Base-by-base conservation (phyloP, 2,888 invertebrate species). In the Crepidodera aurea region DNA sequence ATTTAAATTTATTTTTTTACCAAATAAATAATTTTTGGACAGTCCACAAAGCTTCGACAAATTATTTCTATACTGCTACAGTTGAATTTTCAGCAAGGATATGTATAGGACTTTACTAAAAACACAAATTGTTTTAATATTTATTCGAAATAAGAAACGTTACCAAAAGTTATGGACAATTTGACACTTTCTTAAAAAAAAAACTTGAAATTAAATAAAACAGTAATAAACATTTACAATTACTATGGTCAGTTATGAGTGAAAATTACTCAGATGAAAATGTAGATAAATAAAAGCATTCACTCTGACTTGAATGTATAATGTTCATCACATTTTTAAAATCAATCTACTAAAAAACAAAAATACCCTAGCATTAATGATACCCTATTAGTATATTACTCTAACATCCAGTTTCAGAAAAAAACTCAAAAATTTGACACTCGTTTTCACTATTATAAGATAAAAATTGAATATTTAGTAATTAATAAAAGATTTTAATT, bases 171-270 rank as follows among this genome's bases (percentile, higher is more conserved):
- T 59, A 51, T 44, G 48, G 40, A 56, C 54, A 64, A 62, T 62
- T 62, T 34, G 56, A 64, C 60, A 58, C 53, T 64, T 67, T 48
- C 27, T 48, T 54, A 39, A 57, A 60, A 59, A 66, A 66, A 59
- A n/a, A 22, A 22, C 6, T 39, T 39, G 27, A 42, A 57, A 57
- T 32, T 39, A 48, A 27, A 64, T 50, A 60, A 64, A 60, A 57
- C 48, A 29, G 63, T 55, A 64, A 66, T 59, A 63, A 66, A 64
- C 64, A 67, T 60, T 22, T 58, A 59, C 32, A 62, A 44, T 12
- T 40, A 58, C 25, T 44, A 27, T 19, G 8, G 54, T 40, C 50
- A 48, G 37, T 48, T 27, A 32, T 40, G 39, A 48, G 34, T 53
- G 12, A n/a, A 5, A 53, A 34, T 12, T 22, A 54, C 46, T 54